Base-by-base conservation (phyloP, 2,888 invertebrate genomes). In the Drosophila heteroneura region DNA sequence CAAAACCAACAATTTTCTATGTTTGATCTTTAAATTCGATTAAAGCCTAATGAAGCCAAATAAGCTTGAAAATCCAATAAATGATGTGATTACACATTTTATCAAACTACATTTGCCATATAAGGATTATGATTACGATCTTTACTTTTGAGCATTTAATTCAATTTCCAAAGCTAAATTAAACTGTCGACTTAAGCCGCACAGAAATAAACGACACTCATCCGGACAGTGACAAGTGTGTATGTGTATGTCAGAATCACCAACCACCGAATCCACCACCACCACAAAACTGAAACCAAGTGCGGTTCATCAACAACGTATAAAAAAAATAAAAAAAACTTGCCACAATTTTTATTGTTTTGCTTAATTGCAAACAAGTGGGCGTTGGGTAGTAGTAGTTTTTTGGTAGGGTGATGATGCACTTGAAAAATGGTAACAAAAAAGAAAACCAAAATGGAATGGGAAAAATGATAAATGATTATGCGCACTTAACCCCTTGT, bases 31-130 rank as follows among this genome's bases (percentile, higher is more conserved):
- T 35, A 44, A 76, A 77, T 64, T 86, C 82, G 91, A 91, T 89
- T 86, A 81, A 79, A 80, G 79, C 73, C 86, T 91, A 91, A 91
- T 92, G 91, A 90, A 86, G 86, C 82, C 83, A 76, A 91, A 91
- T 91, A 85, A 91, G 85, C 83, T 80, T 60, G 63, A 75, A 86
- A 77, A 83, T 89, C 71, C 70, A 77, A 68, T 90, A 88, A 88
- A 90, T 87, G 82, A 90, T 74, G 77, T 82, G 89, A 82, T 90
- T 90, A 86, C 62, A 68, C 68, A 47, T 57, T 68, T 69, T 66
- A 33, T 63, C 30, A 35, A 62, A 70, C 64, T 56, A 63, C 63
- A 68, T 59, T 59, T 28, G 53, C 63, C 52, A 49, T 70, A 57
- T 30, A 70, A 68, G 70, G 71, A 69, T 78, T 76, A 63, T 59